A percentile compares a stretch with the other conserved stretches of the same genome.
These are phyloP conservation scores for Neolamprologus falcicula DNA, from an alignment of 2,113 vertebrate species.

Conservation along the genomic window DNA sequence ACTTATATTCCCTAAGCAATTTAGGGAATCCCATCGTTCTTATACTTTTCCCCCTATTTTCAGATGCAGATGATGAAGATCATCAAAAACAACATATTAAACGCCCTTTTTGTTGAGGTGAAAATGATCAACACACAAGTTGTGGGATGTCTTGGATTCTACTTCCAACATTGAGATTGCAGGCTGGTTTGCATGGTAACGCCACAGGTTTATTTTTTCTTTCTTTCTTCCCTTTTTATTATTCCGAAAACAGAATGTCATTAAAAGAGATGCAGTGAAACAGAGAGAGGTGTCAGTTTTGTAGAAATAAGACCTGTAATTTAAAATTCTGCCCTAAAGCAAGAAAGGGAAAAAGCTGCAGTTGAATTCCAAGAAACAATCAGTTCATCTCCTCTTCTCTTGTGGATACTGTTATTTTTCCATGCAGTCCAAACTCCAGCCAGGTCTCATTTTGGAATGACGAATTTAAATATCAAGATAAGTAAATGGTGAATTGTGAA, in stretches of 20 bases:
- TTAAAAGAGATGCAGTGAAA: background rate
- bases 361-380: background rate
- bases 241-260: background rate
- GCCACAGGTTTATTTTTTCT: background rate
- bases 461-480: background rate
- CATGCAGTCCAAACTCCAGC: background rate
- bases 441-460: background rate
- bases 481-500: background rate
- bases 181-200: background rate
- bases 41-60: rapidly evolving
- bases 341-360: background rate
- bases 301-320: background rate
- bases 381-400: background rate
- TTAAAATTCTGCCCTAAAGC: background rate
- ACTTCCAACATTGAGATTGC: background rate
- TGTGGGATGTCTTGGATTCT: background rate
- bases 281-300: background rate
- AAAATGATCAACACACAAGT: background rate
- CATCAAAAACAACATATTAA: background rate
- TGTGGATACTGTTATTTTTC: background rate
- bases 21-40: background rate
- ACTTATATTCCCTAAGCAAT: background rate
- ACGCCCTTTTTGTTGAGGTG: background rate
- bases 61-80: background rate
- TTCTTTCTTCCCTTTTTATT: background rate